These are phyloP conservation scores for Microcebus tavaratra DNA, from an alignment of 2,113 vertebrate species.

Conservation along the genomic window DNA sequence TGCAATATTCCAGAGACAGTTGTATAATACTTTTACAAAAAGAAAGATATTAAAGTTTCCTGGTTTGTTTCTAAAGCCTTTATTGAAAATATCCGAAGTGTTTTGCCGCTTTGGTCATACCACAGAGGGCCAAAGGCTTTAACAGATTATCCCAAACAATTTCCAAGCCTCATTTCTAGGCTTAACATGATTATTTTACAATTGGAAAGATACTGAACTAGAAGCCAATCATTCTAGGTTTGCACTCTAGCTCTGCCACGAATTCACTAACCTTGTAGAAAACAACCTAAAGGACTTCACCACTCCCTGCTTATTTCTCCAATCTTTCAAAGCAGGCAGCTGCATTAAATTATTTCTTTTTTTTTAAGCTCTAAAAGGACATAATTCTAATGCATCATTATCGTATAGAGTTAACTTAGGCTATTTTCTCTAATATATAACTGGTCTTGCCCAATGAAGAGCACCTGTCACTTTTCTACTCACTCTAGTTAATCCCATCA, in stretches of 20 bases:
- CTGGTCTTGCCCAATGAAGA: not conserved
- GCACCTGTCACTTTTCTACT: not conserved
- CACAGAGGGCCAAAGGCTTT: not conserved
- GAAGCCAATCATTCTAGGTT: not conserved
- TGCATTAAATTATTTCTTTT: not conserved
- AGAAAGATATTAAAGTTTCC: not conserved
- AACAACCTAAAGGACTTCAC: not conserved
- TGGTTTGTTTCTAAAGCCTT: constrained; percentile 11
- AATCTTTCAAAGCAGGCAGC: not conserved
- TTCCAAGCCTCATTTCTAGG: not conserved
- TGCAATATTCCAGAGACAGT: not conserved
- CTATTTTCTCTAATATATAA: not conserved
- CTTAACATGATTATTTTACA: not conserved
- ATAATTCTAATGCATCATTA: not conserved
- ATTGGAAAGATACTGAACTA: not conserved
- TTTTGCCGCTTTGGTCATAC: not conserved
- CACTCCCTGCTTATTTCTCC: not conserved
- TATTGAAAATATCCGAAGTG: constrained; percentile 9
- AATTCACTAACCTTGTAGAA: not conserved
- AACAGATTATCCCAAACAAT: not conserved
- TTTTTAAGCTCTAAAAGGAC: not conserved
- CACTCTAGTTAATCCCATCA: not conserved
- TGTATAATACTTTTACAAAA: not conserved
- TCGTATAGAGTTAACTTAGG: not conserved
- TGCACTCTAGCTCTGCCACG: not conserved